Conservation (phyloP, 2,113 vertebrate species). For the Vulpes ferrilata region DNA sequence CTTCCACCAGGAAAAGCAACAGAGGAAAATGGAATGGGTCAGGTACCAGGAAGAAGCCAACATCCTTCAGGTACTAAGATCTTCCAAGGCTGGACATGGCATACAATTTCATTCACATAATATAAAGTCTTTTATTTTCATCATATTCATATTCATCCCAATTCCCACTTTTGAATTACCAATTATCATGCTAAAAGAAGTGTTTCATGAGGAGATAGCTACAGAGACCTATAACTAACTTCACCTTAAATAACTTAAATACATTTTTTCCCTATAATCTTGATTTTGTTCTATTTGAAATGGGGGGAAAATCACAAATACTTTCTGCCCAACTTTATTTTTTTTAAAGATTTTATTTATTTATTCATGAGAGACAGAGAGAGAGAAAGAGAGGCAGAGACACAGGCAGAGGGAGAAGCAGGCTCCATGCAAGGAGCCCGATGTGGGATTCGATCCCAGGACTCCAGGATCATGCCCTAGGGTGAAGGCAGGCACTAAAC, state of each 20-base stretch:
- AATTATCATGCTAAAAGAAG: constrained; percentile 48
- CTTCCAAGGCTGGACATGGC: constrained; percentile 5
- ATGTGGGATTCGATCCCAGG: too few species aligned
- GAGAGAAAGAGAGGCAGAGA: too few species aligned
- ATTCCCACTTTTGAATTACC: not conserved
- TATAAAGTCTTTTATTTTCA: constrained; percentile 33
- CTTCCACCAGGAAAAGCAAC: constrained; percentile 81
- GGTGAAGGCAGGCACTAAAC: too few species aligned
- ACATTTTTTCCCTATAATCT: not conserved
- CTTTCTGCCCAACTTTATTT: not conserved
- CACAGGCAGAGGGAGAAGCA: too few species aligned
- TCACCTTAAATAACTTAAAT: constrained; percentile 47
- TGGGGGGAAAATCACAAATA: not conserved
- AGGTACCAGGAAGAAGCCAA: constrained; percentile 70
- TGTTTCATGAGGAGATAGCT: not conserved
- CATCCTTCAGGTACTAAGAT: constrained; percentile 72
- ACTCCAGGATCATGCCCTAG: too few species aligned
- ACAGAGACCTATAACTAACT: constrained; percentile 10
- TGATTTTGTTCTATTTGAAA: constrained; percentile 61
- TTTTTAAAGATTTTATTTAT: too few species aligned
- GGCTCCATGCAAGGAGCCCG: too few species aligned
- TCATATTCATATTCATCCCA: not conserved
- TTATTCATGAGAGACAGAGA: too few species aligned
- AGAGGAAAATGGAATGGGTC: constrained; percentile 73
- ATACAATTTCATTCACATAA: constrained; percentile 18